Evolutionary conservation across 2,797 vertebrate genomes (phyloP).

Genomic region (Enoplosus armatus): DNA sequence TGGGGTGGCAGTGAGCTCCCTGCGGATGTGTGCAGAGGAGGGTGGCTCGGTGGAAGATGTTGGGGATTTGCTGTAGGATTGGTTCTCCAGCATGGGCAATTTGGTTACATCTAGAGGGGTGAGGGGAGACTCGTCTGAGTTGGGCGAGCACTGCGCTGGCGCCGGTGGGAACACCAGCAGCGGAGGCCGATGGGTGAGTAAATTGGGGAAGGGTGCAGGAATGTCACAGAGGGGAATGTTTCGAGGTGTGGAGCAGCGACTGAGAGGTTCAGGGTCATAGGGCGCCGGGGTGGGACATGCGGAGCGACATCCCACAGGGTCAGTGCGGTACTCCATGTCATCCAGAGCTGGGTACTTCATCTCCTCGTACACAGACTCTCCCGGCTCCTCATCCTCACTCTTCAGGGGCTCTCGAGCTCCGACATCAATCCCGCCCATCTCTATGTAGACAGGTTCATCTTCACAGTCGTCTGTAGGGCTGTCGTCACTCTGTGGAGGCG

Average conservation of each 20-base stretch:
- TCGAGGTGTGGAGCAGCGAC: constrained; percentile 91
- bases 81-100: constrained; percentile 93
- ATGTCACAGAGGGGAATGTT: constrained; percentile 95
- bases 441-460: constrained; percentile 98
- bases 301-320: constrained; percentile 92
- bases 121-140: constrained; percentile 97
- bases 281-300: constrained; percentile 95
- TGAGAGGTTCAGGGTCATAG: constrained; percentile 92
- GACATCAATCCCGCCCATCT: constrained; percentile 95
- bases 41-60: constrained; percentile 88
- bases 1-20: constrained; percentile 90
- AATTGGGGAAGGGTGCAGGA: constrained; percentile 97
- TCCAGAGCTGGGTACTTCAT: constrained; percentile 98
- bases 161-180: constrained; percentile 97
- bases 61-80: constrained; percentile 94
- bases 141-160: constrained; percentile 96
- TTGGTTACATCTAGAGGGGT: constrained; percentile 96
- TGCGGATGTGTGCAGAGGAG: constrained; percentile 87
- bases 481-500: constrained; percentile 89
- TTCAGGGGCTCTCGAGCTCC: constrained; percentile 88
- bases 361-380: constrained; percentile 98
- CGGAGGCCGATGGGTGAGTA: constrained; percentile 95
- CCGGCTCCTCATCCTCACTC: constrained; percentile 93
- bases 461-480: constrained; percentile 89
- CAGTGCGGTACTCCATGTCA: constrained; percentile 91